Base-by-base conservation (phyloP, 2,797 vertebrate genomes). In the Enteromius radiatus region DNA sequence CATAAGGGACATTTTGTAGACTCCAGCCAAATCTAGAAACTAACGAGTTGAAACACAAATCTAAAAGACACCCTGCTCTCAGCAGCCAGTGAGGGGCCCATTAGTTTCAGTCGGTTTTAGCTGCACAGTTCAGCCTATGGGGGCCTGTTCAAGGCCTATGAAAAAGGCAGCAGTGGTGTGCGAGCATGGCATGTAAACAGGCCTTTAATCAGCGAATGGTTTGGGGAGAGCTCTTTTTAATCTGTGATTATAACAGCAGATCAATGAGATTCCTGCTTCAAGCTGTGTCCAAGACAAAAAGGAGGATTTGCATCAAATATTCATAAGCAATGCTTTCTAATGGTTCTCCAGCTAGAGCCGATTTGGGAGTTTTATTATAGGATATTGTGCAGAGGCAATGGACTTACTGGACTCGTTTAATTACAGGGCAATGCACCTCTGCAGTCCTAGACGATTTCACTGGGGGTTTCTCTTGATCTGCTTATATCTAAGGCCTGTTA, bases 231-330 rank as follows among this genome's bases (percentile, higher is more conserved):
- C 89, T 92, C 88, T 88, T 91, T 88, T 94, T 91, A 94, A 94
- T 93, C 90, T 92, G 88, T 92, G 91, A 93, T 93, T 92, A 93
- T 89, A 93, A 92, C 90, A 90, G 80, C 89, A 93, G 94, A 95
- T 94, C 92, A 94, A 91, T 91, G 92, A 89, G 90, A 91, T 89
- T 89, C 90, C 85, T 81, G 89, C 91, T 93, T 88, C 88, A 89
- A 92, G 91, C 90, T 83, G 81, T 89, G 91, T 90, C 90, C 84
- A 85, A 87, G 91, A 92, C 92, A 91, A 92, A 92, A 94, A 89
- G 86, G 85, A 89, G 91, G 89, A 91, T 93, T 93, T 92, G 88
- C 90, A 95, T 95, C 88, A 95, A 93, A 93, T 92, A 95, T 94
- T 94, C 90, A 94, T 91, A 87, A 89, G 86, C 87, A 75, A 76